Conservation (phyloP, 2,888 invertebrate species). For the Sycophila texana region DNA sequence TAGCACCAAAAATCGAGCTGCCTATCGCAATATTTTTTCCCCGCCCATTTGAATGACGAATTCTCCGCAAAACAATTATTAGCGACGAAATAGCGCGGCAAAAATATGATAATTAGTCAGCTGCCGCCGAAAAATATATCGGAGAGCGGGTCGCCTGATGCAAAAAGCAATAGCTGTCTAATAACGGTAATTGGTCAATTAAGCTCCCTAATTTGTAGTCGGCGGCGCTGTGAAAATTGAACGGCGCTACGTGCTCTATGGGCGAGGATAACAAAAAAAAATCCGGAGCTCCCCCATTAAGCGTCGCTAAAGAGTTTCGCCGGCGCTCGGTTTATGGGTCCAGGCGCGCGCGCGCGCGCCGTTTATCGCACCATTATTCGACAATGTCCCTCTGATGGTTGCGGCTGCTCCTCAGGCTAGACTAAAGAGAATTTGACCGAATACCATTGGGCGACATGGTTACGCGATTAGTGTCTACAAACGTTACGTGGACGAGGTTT, state of each 20-base stretch:
- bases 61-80: neutral
- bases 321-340: neutral
- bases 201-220: slow-evolving; percentile 41
- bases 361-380: neutral
- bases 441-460: too few relatives aligned
- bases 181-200: slow-evolving; percentile 17
- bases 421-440: too few relatives aligned
- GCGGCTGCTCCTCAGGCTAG: too few relatives aligned
- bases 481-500: too few relatives aligned
- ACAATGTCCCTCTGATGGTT: too few relatives aligned
- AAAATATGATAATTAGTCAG: neutral
- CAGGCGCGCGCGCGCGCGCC: neutral
- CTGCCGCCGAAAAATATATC: neutral
- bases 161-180: neutral
- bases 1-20: neutral
- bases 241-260: neutral
- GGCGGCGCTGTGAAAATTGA: neutral
- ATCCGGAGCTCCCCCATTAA: slow-evolving; percentile 12
- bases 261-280: neutral
- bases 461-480: too few relatives aligned
- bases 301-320: neutral
- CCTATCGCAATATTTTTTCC: neutral
- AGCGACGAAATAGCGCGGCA: slow-evolving; percentile 15
- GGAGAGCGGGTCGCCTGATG: neutral
- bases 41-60: neutral